phyloP scores from a whole-genome alignment of 2,888 invertebrate genomes.

The Drosophila birchii region DNA sequence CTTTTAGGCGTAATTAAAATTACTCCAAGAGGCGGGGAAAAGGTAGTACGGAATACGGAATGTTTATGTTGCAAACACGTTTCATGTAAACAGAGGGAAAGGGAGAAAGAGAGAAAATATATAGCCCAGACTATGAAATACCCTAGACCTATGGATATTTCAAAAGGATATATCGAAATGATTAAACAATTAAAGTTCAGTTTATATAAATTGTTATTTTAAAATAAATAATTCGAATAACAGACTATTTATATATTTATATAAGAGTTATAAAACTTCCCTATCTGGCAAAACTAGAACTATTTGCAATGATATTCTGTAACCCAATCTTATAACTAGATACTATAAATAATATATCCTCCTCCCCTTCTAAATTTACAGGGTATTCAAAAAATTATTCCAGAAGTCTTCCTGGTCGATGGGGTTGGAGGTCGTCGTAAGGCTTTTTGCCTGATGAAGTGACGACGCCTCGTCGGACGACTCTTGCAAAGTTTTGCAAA shows the following conservation, averaged over 20 bases:
- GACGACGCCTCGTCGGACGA: constrained; percentile 50
- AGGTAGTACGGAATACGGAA: constrained; percentile 43
- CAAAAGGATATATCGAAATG: not conserved
- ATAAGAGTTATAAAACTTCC: no score
- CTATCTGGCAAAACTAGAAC: no score
- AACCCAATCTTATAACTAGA: no score
- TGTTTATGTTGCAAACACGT: constrained; percentile 78
- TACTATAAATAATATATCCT: not conserved
- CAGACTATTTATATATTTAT: no score
- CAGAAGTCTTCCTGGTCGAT: constrained; percentile 48
- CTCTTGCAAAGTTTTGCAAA: constrained; percentile 34
- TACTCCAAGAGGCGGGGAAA: constrained; percentile 52
- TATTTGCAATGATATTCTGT: no score
- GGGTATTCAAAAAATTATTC: constrained; percentile 6
- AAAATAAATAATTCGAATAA: no score
- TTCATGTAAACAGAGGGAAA: constrained; percentile 62
- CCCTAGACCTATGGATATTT: no score
- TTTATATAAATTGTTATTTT: no score
- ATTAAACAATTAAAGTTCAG: no score
- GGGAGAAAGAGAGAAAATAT: not conserved
- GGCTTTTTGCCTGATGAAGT: constrained; percentile 73
- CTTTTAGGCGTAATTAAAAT: constrained; percentile 81
- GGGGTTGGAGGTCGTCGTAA: constrained; percentile 35
- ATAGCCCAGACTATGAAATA: not conserved
- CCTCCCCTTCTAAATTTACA: not conserved